Evolutionary conservation across 2,888 invertebrate genomes (phyloP), one percentile per base, ranked within the genome.

Genomic region (Parnassius orleans): DNA sequence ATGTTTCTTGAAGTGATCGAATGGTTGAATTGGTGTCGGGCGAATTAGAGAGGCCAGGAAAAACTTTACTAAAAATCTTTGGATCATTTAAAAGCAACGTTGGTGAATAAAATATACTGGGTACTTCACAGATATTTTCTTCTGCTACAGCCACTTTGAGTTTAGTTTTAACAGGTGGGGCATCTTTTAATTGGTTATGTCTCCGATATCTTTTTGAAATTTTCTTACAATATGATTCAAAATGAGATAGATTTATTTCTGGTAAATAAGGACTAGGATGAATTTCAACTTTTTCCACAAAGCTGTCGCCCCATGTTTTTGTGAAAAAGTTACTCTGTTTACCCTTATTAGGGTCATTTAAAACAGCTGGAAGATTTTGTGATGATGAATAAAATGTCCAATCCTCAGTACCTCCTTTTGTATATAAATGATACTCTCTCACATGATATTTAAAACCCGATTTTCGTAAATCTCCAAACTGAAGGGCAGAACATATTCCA

Each of bases 291-390:
- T 96, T 95, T 67, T 98, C 98, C 19, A 98, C 94, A 86, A 99
- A 99, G 64, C 94, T 93, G 76, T 98, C 98, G 53, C 99, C 99
- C 99, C 99, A 99, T 66, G 98, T 98, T 84, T 97, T 98, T 0
- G 98, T 98, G 78, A 99, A 98, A 79, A 99, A 98, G 84, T 98
- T 95, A 68, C 93, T 94, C 83, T 97, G 96, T 86, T 98, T 99
- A 69, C 98, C 96, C 78, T 95, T 95, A 67, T 95, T 95, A 0
- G 99, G 99, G 86, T 99, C 98, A 89, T 98, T 99, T 66, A 99
- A 93, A 69, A 98, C 98, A 63, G 98, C 98, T 47, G 99, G 97
- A 69, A 99, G 93, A 87, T 98, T 99, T 87, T 98, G 98, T 58
- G 97, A 95, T 58, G 98, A 97, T 57, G 97, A 96, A 85, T 96